Percentiles rank a stretch among this genome's conserved stretches.
phyloP scores from a whole-genome alignment of 2,113 vertebrate species.

The Steatornis caripensis region DNA sequence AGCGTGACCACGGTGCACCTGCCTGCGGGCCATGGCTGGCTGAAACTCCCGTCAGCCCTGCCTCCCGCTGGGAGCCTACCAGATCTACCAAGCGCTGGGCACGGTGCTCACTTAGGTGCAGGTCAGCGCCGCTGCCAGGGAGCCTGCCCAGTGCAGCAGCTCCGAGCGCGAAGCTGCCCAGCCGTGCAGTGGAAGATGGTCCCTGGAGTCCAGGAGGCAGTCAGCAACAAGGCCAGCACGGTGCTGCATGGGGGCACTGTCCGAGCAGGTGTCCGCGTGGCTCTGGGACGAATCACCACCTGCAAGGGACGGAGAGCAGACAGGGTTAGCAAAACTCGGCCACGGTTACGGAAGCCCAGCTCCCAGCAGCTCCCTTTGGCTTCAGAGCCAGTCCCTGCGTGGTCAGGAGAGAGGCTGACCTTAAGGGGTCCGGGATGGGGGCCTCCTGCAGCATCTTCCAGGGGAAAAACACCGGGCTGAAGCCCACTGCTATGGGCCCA shows the following conservation, averaged over 20 bases:
- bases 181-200: background rate
- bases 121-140: background rate
- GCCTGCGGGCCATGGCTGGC: background rate
- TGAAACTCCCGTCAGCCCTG: rapidly evolving
- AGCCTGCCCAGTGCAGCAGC: background rate
- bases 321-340: background rate
- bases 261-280: rapidly evolving
- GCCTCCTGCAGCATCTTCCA: background rate
- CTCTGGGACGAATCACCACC: background rate
- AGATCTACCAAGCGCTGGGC: rapidly evolving
- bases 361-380: background rate
- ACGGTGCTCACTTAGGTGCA: background rate
- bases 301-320: background rate
- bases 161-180: background rate
- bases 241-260: background rate
- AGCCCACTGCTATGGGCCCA: background rate
- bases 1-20: rapidly evolving
- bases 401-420: rapidly evolving
- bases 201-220: background rate
- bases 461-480: background rate
- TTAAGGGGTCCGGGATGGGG: background rate
- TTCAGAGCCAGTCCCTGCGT: background rate
- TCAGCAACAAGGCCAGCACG: background rate
- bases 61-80: background rate
- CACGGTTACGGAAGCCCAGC: background rate